Percentiles rank a stretch among this genome's conserved stretches.
phyloP scores from a whole-genome alignment of 1,140 invertebrate genomes.

The Cherax quadricarinatus region DNA sequence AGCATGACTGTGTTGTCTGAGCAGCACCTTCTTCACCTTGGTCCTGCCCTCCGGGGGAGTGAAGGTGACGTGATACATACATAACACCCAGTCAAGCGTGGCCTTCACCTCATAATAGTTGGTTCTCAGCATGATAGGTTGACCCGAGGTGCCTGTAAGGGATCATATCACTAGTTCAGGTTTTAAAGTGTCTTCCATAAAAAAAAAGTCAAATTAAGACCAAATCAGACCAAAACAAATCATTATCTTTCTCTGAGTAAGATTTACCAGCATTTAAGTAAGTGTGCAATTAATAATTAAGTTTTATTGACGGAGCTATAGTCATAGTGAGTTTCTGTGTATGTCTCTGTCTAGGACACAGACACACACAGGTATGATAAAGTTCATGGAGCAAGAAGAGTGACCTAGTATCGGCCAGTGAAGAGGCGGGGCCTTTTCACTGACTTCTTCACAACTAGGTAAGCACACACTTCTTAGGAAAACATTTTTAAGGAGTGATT shows the following conservation, averaged over 20 bases:
- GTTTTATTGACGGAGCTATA: not conserved
- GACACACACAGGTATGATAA: no score
- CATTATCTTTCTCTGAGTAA: not conserved
- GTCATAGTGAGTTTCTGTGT: no score
- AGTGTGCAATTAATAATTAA: not conserved
- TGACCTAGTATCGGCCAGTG: no score
- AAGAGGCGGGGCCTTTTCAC: no score
- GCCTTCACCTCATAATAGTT: constrained; percentile 55
- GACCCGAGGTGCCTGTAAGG: constrained; percentile 30
- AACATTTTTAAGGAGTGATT: no score
- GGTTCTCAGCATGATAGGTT: constrained; percentile 24
- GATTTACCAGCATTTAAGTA: not conserved
- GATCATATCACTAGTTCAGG: no score
- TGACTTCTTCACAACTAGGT: no score
- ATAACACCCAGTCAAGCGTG: constrained; percentile 32
- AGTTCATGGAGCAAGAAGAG: no score
- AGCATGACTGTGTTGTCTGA: constrained; percentile 79
- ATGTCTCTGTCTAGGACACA: no score
- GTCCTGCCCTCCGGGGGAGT: constrained; percentile 85
- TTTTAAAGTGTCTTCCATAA: not conserved
- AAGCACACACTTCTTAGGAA: no score
- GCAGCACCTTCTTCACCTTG: constrained; percentile 80
- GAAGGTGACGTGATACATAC: constrained; percentile 86
- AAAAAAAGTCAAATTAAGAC: not conserved
- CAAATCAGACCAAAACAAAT: not conserved